These are phyloP conservation scores for Odontothrips loti DNA, from an alignment of 2,888 invertebrate genomes.

Conservation along the genomic window DNA sequence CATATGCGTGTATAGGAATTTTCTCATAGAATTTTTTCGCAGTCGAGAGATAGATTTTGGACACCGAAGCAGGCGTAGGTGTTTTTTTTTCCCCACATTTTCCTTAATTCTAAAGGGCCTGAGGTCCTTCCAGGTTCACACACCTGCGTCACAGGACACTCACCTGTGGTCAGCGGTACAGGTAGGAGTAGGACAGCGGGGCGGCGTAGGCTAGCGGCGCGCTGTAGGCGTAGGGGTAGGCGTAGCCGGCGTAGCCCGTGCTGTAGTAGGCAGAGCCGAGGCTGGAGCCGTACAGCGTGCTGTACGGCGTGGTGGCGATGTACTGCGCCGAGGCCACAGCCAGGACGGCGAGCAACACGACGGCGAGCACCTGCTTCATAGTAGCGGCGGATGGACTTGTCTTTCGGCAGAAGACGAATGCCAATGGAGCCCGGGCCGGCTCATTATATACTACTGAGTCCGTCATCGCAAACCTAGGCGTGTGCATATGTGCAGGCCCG, in stretches of 20 bases:
- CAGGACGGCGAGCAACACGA: neutral
- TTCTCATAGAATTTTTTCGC: no score
- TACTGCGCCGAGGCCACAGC: neutral
- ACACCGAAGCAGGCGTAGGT: no score
- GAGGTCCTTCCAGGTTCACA: no score
- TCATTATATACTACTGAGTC: neutral
- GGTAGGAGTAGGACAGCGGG: neutral
- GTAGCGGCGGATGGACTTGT: neutral
- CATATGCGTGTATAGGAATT: no score
- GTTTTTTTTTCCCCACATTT: no score
- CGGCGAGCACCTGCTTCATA: neutral
- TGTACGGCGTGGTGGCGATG: slow-evolving; percentile 19
- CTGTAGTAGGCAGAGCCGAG: slow-evolving; percentile 15
- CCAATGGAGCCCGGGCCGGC: neutral
- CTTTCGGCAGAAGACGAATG: slow-evolving; percentile 7
- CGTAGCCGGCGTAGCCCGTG: neutral
- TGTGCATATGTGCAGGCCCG: no score
- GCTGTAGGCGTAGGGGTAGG: slow-evolving; percentile 19
- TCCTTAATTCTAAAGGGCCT: no score
- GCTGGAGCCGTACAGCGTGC: neutral
- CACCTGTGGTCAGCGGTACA: neutral
- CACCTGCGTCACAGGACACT: neutral
- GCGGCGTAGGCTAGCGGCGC: neutral
- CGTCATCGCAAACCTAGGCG: no score
- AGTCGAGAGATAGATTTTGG: no score